Base-by-base conservation (phyloP, 2,888 invertebrate species). In the Brachypterus glaber region DNA sequence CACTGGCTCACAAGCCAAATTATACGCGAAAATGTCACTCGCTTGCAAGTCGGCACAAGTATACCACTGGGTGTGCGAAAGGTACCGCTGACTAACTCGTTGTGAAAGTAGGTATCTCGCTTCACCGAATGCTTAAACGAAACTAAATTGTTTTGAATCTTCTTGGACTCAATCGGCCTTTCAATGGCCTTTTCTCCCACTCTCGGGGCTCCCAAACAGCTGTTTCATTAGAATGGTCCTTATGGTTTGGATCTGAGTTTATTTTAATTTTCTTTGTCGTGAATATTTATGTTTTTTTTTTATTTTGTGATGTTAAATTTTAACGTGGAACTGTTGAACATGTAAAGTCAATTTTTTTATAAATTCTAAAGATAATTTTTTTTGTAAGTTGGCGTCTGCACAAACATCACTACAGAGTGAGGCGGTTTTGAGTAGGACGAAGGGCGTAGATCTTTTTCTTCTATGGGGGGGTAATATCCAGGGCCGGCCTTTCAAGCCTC, bases 101-200 rank as follows among this genome's bases (percentile, higher is more conserved):
- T 21, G 12, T 13, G 12, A 27, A n/a, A n/a, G n/a, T n/a, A n/a
- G 8, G 27, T 27, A 11, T 5, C 27, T 27, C 12, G 17, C 7
- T 5, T 5, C 9, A 8, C 17, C n/a, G n/a, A n/a, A n/a, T n/a
- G 33, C 12, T 13, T 13, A 12, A 7, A 9, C 12, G 40, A 37
- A 45, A 38, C 34, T 45, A 44, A 46, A 55, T 53, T 53, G 52
- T 51, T 55, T 52, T 51, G 45, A 41, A 48, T 9, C 21, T 47
- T 48, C 47, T 50, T 52, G 53, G 48, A 50, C 53, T 53, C 56
- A 53, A 55, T 56, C 63, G 63, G 55, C 62, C 63, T 62, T 62
- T 58, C 58, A 43, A 50, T 57, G 60, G 57, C 61, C 59, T 62
- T 62, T 58, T 60, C 54, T 62, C 59, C 57, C 46, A 39, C 44